Base-by-base conservation (phyloP, 1,140 invertebrate species). In the Artemia franciscana region DNA sequence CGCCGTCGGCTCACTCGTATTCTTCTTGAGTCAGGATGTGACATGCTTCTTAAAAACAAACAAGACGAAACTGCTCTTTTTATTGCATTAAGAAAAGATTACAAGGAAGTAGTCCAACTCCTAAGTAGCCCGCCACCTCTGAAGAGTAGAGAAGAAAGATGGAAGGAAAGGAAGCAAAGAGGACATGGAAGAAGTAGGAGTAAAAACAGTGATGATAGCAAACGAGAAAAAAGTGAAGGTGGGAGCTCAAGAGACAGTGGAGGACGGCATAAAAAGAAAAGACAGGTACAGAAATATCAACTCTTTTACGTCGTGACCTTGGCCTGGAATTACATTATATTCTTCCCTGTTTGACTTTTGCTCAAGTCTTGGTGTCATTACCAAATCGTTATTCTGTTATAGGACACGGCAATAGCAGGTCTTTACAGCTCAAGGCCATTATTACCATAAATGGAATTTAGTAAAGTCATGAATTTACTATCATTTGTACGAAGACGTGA, bases 61-160 rank as follows among this genome's bases (percentile, higher is more conserved):
- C 91, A 97, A 78, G 80, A 80, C 21, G 92, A 97, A 72, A 91
- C 87, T 0, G 85, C 91, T 0, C 77, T 83, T 66, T 90, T 93
- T 68, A 94, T 96, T 65, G 88, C 91, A 0, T 75, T 80, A 5
- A 77, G 91, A 27, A 97, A 97, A 72, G 84, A 84, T 64, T 78
- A 88, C 25, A 74, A 78, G 5, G 88, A 93, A 71, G 87, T 93
- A 28, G 78, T 89, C 26, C 78, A 79, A 65, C 84, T 89, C 59
- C 77, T 90, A 5, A 80, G 82, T 64, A 81, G 79, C 26, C 73
- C 81, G 69, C 78, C 76, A 61, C 67, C 71, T 56, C 15, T 61
- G 58, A 24, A 26, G n/a, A 62, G 24, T 2, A 26, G 9, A 26
- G 23, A n/a, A 23, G 15, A 58, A 58, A 18, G 57, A 23, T 23